phyloP scores from a whole-genome alignment of 1,140 invertebrate genomes.

The Lucilia cuprina region DNA sequence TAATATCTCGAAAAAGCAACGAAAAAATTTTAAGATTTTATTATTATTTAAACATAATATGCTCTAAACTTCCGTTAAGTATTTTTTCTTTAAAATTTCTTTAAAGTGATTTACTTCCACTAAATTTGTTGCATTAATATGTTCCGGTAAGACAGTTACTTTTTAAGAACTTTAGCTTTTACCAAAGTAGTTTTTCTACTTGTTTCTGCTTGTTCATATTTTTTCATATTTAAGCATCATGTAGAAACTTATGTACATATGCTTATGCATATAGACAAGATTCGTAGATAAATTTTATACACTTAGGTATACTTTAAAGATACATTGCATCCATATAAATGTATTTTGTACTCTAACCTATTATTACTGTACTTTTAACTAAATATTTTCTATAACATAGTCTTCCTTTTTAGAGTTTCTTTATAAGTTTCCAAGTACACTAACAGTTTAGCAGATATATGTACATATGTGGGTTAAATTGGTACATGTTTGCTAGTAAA shows the following conservation, averaged over 20 bases:
- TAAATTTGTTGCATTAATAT: conserved; percentile 18
- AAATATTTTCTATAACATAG: not conserved
- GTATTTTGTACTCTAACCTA: not conserved
- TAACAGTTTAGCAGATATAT: no score
- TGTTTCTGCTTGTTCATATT: not conserved
- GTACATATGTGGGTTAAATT: no score
- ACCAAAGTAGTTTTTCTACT: not conserved
- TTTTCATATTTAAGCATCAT: not conserved
- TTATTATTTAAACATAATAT: not conserved
- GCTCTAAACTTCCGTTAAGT: not conserved
- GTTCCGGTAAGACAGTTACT: not conserved
- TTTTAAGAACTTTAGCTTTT: not conserved
- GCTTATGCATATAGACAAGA: not conserved
- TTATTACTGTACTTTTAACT: not conserved
- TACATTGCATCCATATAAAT: not conserved
- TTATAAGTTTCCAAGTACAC: no score
- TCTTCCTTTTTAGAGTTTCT: not conserved
- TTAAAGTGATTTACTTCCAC: not conserved
- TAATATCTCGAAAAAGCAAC: not conserved
- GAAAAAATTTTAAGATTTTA: not conserved
- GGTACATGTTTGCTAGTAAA: no score
- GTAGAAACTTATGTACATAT: no score
- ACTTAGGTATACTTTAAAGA: not conserved
- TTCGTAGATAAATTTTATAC: not conserved
- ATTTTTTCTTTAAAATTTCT: not conserved